Evolutionary conservation across 2,113 vertebrate species (phyloP).

Genomic region (Naja naja): DNA sequence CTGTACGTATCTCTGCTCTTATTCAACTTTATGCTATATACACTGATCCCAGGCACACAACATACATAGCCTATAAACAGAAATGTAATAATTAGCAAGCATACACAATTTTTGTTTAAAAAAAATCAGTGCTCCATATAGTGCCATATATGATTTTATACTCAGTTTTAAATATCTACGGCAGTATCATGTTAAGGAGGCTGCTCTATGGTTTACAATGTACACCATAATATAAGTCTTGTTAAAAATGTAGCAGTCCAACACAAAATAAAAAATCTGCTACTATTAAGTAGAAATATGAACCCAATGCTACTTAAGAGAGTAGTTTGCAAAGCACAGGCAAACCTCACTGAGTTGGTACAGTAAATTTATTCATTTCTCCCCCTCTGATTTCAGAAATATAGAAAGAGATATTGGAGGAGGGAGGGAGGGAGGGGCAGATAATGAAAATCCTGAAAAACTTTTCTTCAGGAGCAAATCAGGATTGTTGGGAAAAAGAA

Average conservation of each 20-base stretch:
- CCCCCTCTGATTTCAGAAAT: neutral
- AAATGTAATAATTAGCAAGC: conserved; percentile 8
- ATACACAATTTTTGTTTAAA: neutral
- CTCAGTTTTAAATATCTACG: neutral
- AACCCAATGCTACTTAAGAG: neutral
- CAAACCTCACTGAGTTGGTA: neutral
- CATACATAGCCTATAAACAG: neutral
- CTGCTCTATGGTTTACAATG: neutral
- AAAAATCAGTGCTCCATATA: conserved; percentile 29
- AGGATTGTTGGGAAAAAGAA: neutral
- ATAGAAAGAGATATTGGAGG: neutral
- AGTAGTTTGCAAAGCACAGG: neutral
- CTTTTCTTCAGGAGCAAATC: neutral
- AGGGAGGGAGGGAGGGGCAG: neutral
- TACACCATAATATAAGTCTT: neutral
- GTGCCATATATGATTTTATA: conserved; percentile 1
- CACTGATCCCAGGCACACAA: neutral
- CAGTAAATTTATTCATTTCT: neutral
- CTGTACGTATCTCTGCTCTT: neutral
- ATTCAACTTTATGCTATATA: neutral
- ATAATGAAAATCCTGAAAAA: neutral
- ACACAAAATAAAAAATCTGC: neutral
- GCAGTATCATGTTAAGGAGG: neutral
- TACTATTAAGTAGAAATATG: neutral
- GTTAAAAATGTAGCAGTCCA: neutral